phyloP scores from a whole-genome alignment of 2,113 vertebrate species.

The Austrofundulus limnaeus region DNA sequence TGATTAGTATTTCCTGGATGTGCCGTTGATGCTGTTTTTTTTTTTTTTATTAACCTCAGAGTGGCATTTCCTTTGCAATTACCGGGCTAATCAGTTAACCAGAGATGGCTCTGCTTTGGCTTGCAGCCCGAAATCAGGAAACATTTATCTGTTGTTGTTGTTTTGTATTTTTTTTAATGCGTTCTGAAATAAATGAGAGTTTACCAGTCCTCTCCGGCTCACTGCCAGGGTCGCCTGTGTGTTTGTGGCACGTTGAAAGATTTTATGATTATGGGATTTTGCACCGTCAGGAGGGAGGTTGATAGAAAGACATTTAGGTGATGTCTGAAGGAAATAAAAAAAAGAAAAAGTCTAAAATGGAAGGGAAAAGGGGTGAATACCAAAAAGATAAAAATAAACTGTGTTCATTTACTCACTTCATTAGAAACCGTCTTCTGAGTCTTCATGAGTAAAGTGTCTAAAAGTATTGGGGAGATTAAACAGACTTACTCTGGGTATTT shows the following conservation, averaged over 20 bases:
- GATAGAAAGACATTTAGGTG: constrained; percentile 40
- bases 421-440: neutral
- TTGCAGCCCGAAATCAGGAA: constrained; percentile 29
- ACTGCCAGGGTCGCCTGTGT: neutral
- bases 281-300: constrained; percentile 5
- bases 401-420: constrained; percentile 3
- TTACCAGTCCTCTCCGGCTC: neutral
- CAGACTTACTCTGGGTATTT: neutral
- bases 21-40: constrained; percentile 38
- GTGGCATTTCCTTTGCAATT: constrained; percentile 59
- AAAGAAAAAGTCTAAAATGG: neutral
- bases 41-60: constrained; percentile 38
- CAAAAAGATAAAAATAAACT: constrained; percentile 14
- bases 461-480: too few species aligned
- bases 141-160: constrained; percentile 28
- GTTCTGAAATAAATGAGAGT: constrained; percentile 29
- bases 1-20: constrained; percentile 69
- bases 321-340: constrained; percentile 9
- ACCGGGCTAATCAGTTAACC: constrained; percentile 60
- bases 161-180: constrained; percentile 10
- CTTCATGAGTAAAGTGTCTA: neutral
- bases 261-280: constrained; percentile 56
- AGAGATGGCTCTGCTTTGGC: constrained; percentile 21
- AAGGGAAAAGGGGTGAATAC: neutral
- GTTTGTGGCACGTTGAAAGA: constrained; percentile 30